Conservation (phyloP, 2,888 invertebrate species). For the Theretra japonica region DNA sequence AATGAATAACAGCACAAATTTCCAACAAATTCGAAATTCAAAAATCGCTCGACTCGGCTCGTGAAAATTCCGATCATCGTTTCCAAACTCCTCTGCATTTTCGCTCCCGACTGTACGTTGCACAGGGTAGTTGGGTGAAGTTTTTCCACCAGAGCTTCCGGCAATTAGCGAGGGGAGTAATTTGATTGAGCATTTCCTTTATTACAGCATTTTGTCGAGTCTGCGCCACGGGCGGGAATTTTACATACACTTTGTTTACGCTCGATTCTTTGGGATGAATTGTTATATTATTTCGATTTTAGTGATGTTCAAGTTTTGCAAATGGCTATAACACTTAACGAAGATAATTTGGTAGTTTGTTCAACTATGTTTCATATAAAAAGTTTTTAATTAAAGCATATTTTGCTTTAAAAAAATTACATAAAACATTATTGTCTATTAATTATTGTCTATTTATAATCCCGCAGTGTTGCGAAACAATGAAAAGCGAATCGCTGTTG, state of each 20-base stretch:
- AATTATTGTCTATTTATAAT: not conserved
- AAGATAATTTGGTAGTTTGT: no score
- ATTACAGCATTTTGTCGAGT: conserved; percentile 12
- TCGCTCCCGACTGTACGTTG: not conserved
- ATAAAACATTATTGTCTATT: no score
- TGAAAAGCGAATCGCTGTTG: not conserved
- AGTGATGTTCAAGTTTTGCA: not conserved
- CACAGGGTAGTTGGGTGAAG: conserved; percentile 25
- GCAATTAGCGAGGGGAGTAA: conserved; percentile 46
- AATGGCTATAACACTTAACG: no score
- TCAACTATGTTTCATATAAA: no score
- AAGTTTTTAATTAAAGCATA: no score
- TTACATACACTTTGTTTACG: not conserved
- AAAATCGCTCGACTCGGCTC: not conserved
- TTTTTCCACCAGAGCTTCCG: conserved; percentile 41
- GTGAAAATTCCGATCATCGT: not conserved
- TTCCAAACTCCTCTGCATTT: not conserved
- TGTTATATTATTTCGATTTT: not conserved
- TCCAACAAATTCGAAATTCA: not conserved
- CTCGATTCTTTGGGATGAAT: not conserved
- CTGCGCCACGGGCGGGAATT: not conserved
- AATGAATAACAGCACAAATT: not conserved
- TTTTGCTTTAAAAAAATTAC: no score
- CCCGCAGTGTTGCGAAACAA: not conserved
- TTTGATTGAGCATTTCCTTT: conserved; percentile 49